Base-by-base conservation (phyloP, 2,113 vertebrate genomes). In the Rana temporaria region DNA sequence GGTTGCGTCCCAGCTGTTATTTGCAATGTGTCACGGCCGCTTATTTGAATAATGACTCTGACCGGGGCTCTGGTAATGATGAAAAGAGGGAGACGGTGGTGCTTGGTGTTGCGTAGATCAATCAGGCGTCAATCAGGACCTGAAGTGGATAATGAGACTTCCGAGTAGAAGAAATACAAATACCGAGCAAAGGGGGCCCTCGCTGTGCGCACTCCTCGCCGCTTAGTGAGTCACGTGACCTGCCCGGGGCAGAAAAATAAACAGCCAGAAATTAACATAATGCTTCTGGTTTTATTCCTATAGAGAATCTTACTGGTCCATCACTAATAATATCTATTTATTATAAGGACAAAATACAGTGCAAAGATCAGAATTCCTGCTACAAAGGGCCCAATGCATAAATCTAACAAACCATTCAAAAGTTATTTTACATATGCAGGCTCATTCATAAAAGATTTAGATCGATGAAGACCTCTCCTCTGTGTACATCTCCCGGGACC, bases 11-110 rank as follows among this genome's bases (percentile, higher is more conserved):
- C 4, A 34, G 19, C n/a, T 79, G 65, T 79, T 65, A 79, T 68
- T 69, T 57, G 26, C 65, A 79, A 80, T 70, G 78, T 60, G 66
- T 80, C 66, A 60, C 17, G 16, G 66, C 20, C 15, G 32, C 32
- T 70, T 48, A 80, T 70, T 80, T 68, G 66, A 70, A 70, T 80
- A 70, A 80, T 80, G 78, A 70, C 56, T 80, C 32, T 18, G 67
- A 62, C 56, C 78, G 30, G 76, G 26, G 66, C 56, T 62, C 66
- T 80, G 30, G 55, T 62, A 71, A 69, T 70, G 78, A 70, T 57
- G 67, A 56, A 70, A 70, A 56, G 66, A 70, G 30, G 18, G 56
- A 42, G 19, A 70, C 52, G 78, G 60, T 67, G 24, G 52, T 42
- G 30, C 14, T 55, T 60, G 55, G 14, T 14, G 55, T 9, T 48